Base-by-base conservation (phyloP, 1,140 invertebrate species). In the Panagrolaimus sp. region DNA sequence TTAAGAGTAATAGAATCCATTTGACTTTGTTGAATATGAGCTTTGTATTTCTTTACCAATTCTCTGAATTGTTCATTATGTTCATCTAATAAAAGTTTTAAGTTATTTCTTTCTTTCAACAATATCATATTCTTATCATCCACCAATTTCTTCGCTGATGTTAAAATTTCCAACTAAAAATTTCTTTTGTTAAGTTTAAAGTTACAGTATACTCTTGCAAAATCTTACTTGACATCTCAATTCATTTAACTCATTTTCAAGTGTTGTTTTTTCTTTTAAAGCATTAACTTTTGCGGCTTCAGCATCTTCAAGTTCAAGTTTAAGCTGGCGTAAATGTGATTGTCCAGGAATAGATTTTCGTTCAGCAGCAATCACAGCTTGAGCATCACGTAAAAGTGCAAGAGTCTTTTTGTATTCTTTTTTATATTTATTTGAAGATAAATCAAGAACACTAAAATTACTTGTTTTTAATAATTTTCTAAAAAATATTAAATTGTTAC, bases 221-320 rank as follows among this genome's bases (percentile, higher is more conserved):
- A 31, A 5, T 48, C 42, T 16, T 25, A 68, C 66, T 57, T 70
- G 68, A 31, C 38, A 31, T 16, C 68, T 23, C 9, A 70, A 43
- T 45, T 70, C 68, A 42, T n/a, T 57, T 14, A 70, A 42, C n/a
- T 70, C 68, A 46, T 70, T 70, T 57, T 70, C 68, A 9, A 70
- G 65, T n/a, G 66, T 47, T n/a, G 71, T 65, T 7, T 61, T 23
- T 38, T 44, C 51, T 20, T 69, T 67, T 11, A 70, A 27, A 2
- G 68, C 68, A 25, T 42, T 62, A 31, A 47, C 20, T 46, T 70
- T 70, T 5, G 68, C 68, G 3, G 68, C 57, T 45, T 71, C 70
- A 5, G 68, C 67, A 72, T 72, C 69, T 45, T 71, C 70, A 46
- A 71, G 38, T 66, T 70, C 65, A 48, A 57, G 67, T 53, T 71